A percentile compares a stretch with the other conserved stretches of the same genome.
Evolutionary conservation across 2,797 vertebrate species (phyloP).

Genomic region (Takifugu ocellatus): DNA sequence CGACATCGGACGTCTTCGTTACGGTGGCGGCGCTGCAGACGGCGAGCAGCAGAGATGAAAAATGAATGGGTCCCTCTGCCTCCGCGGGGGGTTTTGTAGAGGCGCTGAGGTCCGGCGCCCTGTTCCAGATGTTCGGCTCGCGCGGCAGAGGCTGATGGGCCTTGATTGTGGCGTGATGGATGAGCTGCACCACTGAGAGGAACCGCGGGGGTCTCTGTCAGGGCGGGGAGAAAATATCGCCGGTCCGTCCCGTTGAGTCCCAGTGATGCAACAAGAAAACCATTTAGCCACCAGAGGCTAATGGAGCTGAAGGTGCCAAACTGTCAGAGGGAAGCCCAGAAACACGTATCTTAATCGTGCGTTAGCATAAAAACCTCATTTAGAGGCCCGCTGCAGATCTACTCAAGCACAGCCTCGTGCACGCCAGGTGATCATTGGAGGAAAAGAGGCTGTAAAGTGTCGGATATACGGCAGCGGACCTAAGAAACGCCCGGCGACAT

Average conservation of each 20-base stretch:
- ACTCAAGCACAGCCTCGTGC: constrained; percentile 30
- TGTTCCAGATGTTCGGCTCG: constrained; percentile 55
- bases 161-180: constrained; percentile 43
- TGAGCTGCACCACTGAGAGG: constrained; percentile 23
- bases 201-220: constrained; percentile 21
- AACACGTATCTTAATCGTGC: constrained; percentile 70
- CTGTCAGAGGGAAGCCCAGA: constrained; percentile 48
- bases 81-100: constrained; percentile 31
- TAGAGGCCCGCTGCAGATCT: constrained; percentile 45
- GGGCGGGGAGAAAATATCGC: constrained; percentile 25
- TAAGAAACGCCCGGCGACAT: constrained; percentile 28
- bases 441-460: not conserved
- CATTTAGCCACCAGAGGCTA: constrained; percentile 54
- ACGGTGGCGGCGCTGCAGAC: constrained; percentile 23
- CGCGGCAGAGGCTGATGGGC: constrained; percentile 28
- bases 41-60: constrained; percentile 20
- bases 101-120: constrained; percentile 48
- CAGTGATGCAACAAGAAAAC: constrained; percentile 56
- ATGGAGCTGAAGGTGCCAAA: constrained; percentile 59
- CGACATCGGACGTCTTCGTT: constrained; percentile 57
- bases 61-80: constrained; percentile 43
- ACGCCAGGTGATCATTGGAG: constrained; percentile 19
- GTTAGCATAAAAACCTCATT: constrained; percentile 64
- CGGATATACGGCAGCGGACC: constrained; percentile 9
- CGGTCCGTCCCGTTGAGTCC: constrained; percentile 36